Evolutionary conservation across 2,113 vertebrate genomes (phyloP), one percentile per base, ranked within the genome.

Genomic region (Trochalopteron elliotii): DNA sequence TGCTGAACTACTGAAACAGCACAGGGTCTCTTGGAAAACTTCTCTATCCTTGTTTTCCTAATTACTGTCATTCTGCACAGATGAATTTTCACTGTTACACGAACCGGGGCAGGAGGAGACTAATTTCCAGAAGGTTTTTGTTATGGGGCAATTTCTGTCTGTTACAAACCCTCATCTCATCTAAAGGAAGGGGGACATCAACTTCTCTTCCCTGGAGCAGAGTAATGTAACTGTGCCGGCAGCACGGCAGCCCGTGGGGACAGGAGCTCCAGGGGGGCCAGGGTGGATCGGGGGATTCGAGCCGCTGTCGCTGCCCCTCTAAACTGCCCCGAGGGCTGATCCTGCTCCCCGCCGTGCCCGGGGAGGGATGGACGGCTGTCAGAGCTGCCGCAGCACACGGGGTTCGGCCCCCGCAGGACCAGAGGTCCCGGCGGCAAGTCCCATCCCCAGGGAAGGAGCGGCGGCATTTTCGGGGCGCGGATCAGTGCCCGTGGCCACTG

Each of bases 221-320:
- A 77, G 4, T 6, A 15, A 7, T 2, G 0, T 23, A 2, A 52
- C n/a, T 0, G 39, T 4, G 12, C 12, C 15, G 68, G 55, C 14
- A 31, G 2, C 10, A 0, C 13, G 2, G 21, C 61, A 53, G 44
- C 69, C 52, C 31, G 35, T 0, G 0, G 76, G 47, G 60, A 23
- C 1, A 15, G 61, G n/a, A 42, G 37, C 68, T 44, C 8, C 55
- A 6, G 27, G 6, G 28, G 3, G 30, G 23, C 4, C 35, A 0
- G 67, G 39, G 22, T 2, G 35, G 23, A 4, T 14, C 31, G 1
- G 50, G 20, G 55, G 27, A 8, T 3, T 50, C 50, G 1, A 15
- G 35, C 42, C 2, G 57, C 76, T 18, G 53, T 15, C 15, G 10
- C 37, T 37, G 9, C n/a, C 25, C 87, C 3, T 24, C n/a, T 5